A percentile compares a stretch with the other conserved stretches of the same genome.
These are phyloP conservation scores for Macrocentrus cingulum DNA, from an alignment of 1,140 invertebrate genomes.

Conservation along the genomic window DNA sequence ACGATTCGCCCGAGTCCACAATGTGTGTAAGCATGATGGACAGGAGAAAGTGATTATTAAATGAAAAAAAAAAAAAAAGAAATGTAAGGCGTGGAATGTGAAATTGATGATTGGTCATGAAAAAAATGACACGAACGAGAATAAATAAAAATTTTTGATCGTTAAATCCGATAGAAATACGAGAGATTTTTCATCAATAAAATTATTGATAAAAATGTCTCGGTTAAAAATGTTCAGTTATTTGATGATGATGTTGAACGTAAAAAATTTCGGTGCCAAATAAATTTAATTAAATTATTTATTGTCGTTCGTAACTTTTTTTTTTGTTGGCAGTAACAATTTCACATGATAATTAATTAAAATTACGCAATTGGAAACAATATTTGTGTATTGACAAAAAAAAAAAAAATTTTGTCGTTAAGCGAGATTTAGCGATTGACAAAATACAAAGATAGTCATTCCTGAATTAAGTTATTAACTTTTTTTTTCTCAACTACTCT, in stretches of 20 bases:
- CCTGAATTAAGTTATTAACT: conserved; percentile 10
- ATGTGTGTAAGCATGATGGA: background rate
- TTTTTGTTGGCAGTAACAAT: background rate
- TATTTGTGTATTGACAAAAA: background rate
- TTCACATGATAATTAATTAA: too few species aligned
- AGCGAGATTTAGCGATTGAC: background rate
- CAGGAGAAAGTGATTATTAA: background rate
- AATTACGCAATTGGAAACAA: conserved; percentile 2
- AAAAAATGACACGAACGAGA: too few species aligned
- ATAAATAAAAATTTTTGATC: too few species aligned
- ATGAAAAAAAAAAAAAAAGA: background rate
- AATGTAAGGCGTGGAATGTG: background rate
- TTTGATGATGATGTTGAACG: background rate
- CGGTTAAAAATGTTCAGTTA: too few species aligned
- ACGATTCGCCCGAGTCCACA: conserved; percentile 17
- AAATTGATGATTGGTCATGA: too few species aligned
- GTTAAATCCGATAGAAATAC: too few species aligned
- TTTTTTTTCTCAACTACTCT: conserved; percentile 12
- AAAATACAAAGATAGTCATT: conserved; percentile 10
- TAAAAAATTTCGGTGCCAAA: conserved; percentile 14
- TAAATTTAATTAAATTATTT: background rate
- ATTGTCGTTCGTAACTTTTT: background rate
- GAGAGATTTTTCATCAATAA: too few species aligned
- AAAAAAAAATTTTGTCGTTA: background rate
- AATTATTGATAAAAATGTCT: too few species aligned